Evolutionary conservation across 1,140 invertebrate species (phyloP).

Genomic region (Panulirus ornatus): DNA sequence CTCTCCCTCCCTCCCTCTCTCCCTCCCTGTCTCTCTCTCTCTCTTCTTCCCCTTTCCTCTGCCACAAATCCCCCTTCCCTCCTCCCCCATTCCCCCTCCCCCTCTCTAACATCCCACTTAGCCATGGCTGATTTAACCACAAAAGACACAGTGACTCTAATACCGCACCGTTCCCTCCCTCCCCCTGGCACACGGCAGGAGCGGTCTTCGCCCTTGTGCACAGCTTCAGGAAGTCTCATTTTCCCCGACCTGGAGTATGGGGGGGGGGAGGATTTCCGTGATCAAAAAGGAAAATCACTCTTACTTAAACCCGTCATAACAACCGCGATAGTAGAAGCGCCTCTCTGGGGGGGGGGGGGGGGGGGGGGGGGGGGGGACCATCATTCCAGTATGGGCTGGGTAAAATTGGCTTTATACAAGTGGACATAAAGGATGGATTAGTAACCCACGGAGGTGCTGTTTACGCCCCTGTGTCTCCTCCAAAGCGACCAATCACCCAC

Average conservation of each 20-base stretch:
- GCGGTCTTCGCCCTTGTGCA: constrained; percentile 1
- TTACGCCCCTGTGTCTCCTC: not conserved
- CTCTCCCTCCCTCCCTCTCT: not conserved
- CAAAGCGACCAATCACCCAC: constrained; percentile 4
- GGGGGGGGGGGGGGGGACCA: too few relatives aligned
- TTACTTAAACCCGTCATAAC: constrained; percentile 27
- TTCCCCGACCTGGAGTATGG: not conserved
- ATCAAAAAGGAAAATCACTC: constrained; percentile 39
- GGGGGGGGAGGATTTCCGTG: not conserved
- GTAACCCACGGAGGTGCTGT: not conserved
- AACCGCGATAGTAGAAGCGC: not conserved
- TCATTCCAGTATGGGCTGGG: too few relatives aligned
- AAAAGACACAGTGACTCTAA: constrained; percentile 34
- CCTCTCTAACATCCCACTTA: constrained; percentile 24
- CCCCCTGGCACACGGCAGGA: not conserved
- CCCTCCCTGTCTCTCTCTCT: not conserved
- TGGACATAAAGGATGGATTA: constrained; percentile 10
- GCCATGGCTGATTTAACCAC: constrained; percentile 46
- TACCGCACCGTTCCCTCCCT: not conserved
- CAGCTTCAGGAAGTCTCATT: not conserved
- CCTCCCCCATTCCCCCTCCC: not conserved
- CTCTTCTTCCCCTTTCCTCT: not conserved
- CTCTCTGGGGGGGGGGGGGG: not conserved
- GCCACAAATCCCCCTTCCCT: not conserved
- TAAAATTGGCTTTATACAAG: not conserved